Percentiles rank a stretch among this genome's conserved stretches.
These are phyloP conservation scores for chimpanzee (Pan troglodytes) DNA, from an alignment of 2,113 vertebrate species.

Conservation along the genomic window NHGRI_mPanTro3-v2.1_pri NC_072401.2:29801001-29801500, in stretches of 20 bases:
- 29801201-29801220: background rate
- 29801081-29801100: background rate
- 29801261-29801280: background rate
- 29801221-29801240: background rate
- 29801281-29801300: background rate
- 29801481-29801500: background rate
- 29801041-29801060: background rate
- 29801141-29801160: background rate
- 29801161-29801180: background rate
- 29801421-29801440: background rate
- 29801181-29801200: background rate
- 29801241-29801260: background rate
- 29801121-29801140: background rate
- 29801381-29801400: background rate
- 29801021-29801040: background rate
- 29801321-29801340: background rate
- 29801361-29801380: background rate
- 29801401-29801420: background rate
- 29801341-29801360: background rate
- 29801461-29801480: background rate
- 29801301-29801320: background rate
- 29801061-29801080: background rate
- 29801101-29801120: background rate
- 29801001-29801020: background rate
- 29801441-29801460: background rate